Base-by-base conservation (phyloP, 2,888 invertebrate species). In the Rutpela maculata region DNA sequence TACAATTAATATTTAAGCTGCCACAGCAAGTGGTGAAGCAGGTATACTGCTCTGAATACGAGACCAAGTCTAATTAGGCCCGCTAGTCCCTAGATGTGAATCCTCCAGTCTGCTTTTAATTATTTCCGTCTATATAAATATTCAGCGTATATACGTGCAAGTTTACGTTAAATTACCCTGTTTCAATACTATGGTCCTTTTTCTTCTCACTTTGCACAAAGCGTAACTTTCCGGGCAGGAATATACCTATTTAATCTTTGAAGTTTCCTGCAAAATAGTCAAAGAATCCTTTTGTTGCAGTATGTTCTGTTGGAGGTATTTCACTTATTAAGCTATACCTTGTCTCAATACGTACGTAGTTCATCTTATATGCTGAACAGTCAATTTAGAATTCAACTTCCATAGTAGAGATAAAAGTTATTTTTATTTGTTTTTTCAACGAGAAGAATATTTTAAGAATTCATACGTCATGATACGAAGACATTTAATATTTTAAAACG, bases 51-150 rank as follows among this genome's bases (percentile, higher is more conserved):
- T 73, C 50, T 62, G 65, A 65, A 66, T 63, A 43, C 57, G 70
- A 57, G 57, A 70, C 56, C 70, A 62, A 59, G 62, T 70, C 75
- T 75, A 75, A 75, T 75, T 75, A 75, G 75, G 26, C 63, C 12
- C 43, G 43, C 59, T 65, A 66, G 59, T 74, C 68, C 35, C 38
- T 22, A 56, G 70, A 63, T 70, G 65, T 43, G 70, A 50, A 57
- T 70, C 65, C 75, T 75, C 62, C 69, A 62, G 63, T 57, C 65
- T 70, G 70, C 65, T 70, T 75, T 75, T 75, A 75, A 65, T 70
- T 70, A 75, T 70, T 70, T 75, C 69, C 75, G 68, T 68, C 59
- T 75, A 69, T 75, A 75, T 68, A 75, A 68, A 75, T 67, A 57
- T 59, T 59, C 57, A 7, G 7, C 55, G 26, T 69, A 69, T 56